Evolutionary conservation across 2,113 vertebrate species (phyloP), one percentile per base, ranked within the genome.

Genomic region (Morone chrysops): DNA sequence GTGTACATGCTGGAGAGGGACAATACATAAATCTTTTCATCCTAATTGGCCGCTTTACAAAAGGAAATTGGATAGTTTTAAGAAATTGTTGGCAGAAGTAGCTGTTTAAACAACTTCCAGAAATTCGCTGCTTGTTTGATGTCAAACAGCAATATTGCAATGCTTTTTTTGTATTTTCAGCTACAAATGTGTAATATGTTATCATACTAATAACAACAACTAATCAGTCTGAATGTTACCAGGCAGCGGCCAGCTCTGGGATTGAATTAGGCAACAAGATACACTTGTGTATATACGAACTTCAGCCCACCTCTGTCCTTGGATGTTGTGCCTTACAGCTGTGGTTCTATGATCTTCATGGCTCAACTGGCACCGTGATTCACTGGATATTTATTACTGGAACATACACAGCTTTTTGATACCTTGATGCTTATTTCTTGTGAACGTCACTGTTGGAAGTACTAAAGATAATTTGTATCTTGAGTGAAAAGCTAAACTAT

Each of bases 251-350:
- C 38, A 70, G 65, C 56, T 75, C 41, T 61, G 59, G 14, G 5
- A 22, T 6, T 67, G 53, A 71, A 45, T 86, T 60, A 70, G 40
- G 60, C 63, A 69, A 43, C 61, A 47, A 70, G 48, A 18, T 36
- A 0, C 45, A 66, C 38, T 67, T 14, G 40, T 72, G 62, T 62
- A 36, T 68, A 20, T 71, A 45, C 50, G 61, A 66, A 36, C 40
- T 2, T 31, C 31, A 31, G 31, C 31, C 31, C 31, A 31, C 31
- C 31, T 31, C 83, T 48, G 51, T 57, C 47, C 77, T 89, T 87
- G 87, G 70, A 84, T 80, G 62, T 74, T 69, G 43, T 66, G 59
- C 62, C 75, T 65, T 43, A 45, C 56, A 67, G 78, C 75, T 78
- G 80, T 47, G 84, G 79, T 51, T 70, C 56, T 78, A 40, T 82